Evolutionary conservation across 1,140 invertebrate species (phyloP), one percentile per base, ranked within the genome.

Genomic region (Augochlora pura): DNA sequence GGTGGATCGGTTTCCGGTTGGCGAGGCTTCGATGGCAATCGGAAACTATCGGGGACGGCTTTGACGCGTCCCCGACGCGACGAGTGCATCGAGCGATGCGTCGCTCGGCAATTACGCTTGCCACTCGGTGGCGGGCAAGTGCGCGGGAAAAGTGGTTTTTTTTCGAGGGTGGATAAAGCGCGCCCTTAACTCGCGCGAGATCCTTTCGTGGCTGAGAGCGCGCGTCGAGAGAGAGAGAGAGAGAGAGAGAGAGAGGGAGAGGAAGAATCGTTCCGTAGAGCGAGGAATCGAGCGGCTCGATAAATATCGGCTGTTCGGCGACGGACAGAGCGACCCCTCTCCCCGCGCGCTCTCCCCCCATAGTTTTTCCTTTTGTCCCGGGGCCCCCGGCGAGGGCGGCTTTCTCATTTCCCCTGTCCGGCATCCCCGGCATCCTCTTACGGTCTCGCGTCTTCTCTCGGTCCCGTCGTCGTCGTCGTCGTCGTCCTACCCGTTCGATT

Each of bases 401-500:
- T 81, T 81, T 84, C 82, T 84, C 82, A 78, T 84, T 81, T 84
- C 80, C 82, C 81, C 52, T 63, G 69, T 63, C 65, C 74, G 49
- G 62, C 59, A 77, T 76, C 60, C 65, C 25, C 65, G 74, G 25
- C 46, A 69, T 79, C 76, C 60, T 81, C 73, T 65, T 77, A 77
- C 79, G 66, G 21, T 77, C 42, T 46, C 67, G 80, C 62, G 57
- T 81, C 70, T 52, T 52, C 49, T 21, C 71, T 70, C 75, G 46
- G 46, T 25, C 79, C 83, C 65, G 82, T 85, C 84, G 80, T 82
- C 62, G n/a, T n/a, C n/a, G n/a, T n/a, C n/a, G n/a, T n/a, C n/a
- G n/a, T n/a, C 84, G 80, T 82, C 62, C 76, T 63, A 79, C 70
- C 79, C 83, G 77, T 74, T 82, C 84, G 80, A 86, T 82, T 81